A percentile compares a stretch with the other conserved stretches of the same genome.
These are phyloP conservation scores for Heliconius cydno DNA, from an alignment of 2,888 invertebrate genomes.

Conservation along the genomic window DNA sequence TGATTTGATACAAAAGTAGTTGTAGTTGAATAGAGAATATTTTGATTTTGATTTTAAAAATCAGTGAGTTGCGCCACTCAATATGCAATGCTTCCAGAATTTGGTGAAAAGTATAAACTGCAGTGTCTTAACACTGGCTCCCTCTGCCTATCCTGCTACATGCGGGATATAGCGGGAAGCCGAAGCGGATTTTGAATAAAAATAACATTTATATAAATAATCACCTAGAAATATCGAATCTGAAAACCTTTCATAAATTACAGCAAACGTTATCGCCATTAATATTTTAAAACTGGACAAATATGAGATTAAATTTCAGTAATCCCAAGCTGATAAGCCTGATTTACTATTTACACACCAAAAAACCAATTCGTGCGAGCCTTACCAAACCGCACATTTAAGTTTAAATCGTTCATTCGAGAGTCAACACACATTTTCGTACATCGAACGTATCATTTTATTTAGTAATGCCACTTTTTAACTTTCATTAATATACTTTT, in stretches of 20 bases:
- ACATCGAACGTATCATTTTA: neutral
- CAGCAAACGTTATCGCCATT: neutral
- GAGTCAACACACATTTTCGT: slow-evolving; percentile 1
- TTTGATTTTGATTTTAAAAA: no score
- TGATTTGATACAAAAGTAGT: no score
- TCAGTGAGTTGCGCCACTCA: no score
- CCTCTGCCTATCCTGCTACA: no score
- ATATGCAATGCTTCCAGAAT: no score
- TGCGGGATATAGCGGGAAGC: no score
- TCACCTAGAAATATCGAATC: neutral
- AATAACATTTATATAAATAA: neutral
- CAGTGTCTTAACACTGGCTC: no score
- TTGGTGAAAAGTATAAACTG: no score
- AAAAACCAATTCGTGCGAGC: slow-evolving; percentile 13
- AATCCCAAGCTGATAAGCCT: slow-evolving; percentile 9
- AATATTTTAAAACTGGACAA: neutral
- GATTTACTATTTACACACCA: slow-evolving; percentile 22
- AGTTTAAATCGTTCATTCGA: slow-evolving; percentile 24
- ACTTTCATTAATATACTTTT: neutral
- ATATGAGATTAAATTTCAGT: slow-evolving; percentile 11
- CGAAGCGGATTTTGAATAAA: no score
- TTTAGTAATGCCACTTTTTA: neutral
- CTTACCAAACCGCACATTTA: slow-evolving; percentile 14
- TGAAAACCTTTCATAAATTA: neutral
- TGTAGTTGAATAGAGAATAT: no score